Conservation (phyloP, 2,113 vertebrate species). For the Calyptomena viridis region DNA sequence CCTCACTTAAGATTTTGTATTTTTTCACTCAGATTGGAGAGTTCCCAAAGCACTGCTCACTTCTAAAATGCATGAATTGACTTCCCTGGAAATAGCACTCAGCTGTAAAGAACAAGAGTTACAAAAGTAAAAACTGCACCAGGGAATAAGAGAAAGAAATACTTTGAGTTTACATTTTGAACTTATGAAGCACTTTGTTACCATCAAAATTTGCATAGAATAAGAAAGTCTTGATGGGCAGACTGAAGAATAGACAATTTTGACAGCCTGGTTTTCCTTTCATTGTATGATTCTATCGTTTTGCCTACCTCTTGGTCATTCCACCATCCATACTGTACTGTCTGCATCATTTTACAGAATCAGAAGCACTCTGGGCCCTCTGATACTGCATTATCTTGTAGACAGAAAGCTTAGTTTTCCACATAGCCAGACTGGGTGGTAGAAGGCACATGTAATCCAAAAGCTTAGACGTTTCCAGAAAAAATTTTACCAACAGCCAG, state of each 20-base stretch:
- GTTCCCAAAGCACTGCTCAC: background rate
- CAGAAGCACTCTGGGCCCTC: background rate
- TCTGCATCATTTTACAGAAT: background rate
- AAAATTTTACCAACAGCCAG: background rate
- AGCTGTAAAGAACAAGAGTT: constrained; percentile 10
- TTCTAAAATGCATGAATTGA: background rate
- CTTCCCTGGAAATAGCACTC: background rate
- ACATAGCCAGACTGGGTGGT: background rate
- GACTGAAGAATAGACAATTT: background rate
- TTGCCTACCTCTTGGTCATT: background rate
- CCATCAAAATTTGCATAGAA: rapidly evolving
- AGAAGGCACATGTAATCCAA: background rate
- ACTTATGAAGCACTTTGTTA: constrained; percentile 6
- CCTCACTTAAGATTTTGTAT: background rate
- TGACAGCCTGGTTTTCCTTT: background rate
- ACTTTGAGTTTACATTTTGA: background rate
- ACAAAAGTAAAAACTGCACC: background rate
- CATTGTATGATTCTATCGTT: background rate
- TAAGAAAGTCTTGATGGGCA: background rate
- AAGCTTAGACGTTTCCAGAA: background rate
- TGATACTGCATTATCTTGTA: background rate
- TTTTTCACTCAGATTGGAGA: background rate
- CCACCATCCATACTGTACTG: background rate
- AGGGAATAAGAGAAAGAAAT: background rate
- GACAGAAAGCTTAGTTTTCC: background rate